These are phyloP conservation scores for Kryphioiulus occultus DNA, from an alignment of 2,888 invertebrate genomes.

Conservation along the genomic window DNA sequence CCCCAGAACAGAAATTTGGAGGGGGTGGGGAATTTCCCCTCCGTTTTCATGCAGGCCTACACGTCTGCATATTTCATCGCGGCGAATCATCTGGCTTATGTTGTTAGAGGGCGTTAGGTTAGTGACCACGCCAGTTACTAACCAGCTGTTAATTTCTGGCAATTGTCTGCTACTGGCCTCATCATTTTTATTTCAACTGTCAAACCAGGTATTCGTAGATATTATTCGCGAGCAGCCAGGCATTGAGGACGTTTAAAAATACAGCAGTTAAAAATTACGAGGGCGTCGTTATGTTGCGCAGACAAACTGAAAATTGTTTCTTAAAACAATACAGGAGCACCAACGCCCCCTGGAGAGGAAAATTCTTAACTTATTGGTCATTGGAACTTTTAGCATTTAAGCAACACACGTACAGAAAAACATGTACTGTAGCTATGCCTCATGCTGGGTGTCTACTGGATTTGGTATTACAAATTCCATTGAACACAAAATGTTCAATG, in stretches of 20 bases:
- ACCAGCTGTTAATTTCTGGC: slow-evolving; percentile 25
- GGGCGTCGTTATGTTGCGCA: not conserved
- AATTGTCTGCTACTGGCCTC: slow-evolving; percentile 4
- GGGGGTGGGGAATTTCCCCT: not conserved
- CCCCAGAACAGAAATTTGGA: not conserved
- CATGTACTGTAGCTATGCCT: too few relatives aligned
- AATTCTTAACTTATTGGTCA: not conserved
- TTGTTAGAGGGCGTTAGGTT: not conserved
- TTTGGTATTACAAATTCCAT: too few relatives aligned
- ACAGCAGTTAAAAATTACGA: not conserved
- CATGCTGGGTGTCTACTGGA: too few relatives aligned
- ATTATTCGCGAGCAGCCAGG: not conserved
- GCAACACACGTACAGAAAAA: too few relatives aligned
- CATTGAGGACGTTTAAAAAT: not conserved
- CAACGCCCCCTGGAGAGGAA: not conserved
- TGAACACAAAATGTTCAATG: too few relatives aligned
- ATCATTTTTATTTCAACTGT: slow-evolving; percentile 4
- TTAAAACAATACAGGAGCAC: slow-evolving; percentile 2
- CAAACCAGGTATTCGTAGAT: not conserved
- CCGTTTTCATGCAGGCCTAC: not conserved
- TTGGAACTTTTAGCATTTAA: too few relatives aligned
- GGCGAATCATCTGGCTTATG: not conserved
- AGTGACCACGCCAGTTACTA: slow-evolving; percentile 25
- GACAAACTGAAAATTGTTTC: not conserved
- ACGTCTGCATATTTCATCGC: not conserved